phyloP scores from a whole-genome alignment of 2,888 invertebrate genomes.

The Steromphala cineraria region DNA sequence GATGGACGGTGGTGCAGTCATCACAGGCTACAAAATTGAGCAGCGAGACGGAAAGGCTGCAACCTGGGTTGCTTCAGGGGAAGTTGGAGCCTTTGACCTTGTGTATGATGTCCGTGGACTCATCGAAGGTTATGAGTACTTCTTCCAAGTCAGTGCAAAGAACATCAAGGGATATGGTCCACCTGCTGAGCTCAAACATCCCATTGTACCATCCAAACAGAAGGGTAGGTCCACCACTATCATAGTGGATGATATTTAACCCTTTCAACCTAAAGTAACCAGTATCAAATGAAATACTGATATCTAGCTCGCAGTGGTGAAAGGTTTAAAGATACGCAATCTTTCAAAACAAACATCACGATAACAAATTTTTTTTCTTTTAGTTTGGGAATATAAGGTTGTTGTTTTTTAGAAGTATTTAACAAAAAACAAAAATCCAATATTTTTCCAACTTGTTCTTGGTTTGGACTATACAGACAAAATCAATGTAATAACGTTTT shows the following conservation, averaged over 20 bases:
- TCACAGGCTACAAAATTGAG: constrained; percentile 65
- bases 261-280: too few relatives aligned
- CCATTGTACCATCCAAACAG: constrained; percentile 62
- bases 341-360: too few relatives aligned
- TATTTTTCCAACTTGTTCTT: too few relatives aligned
- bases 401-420: too few relatives aligned
- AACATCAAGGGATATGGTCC: constrained; percentile 65
- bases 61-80: constrained; percentile 52
- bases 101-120: constrained; percentile 53
- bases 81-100: constrained; percentile 47
- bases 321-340: too few relatives aligned
- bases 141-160: constrained; percentile 72
- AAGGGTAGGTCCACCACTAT: constrained; percentile 81
- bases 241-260: neutral
- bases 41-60: constrained; percentile 56
- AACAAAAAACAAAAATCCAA: too few relatives aligned
- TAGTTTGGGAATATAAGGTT: too few relatives aligned
- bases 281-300: too few relatives aligned
- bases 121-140: constrained; percentile 69
- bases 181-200: constrained; percentile 55
- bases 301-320: too few relatives aligned
- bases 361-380: too few relatives aligned
- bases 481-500: neutral
- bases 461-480: too few relatives aligned
- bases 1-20: constrained; percentile 66